Evolutionary conservation across 2,113 vertebrate species (phyloP).

Genomic region (Nothocercus julius): DNA sequence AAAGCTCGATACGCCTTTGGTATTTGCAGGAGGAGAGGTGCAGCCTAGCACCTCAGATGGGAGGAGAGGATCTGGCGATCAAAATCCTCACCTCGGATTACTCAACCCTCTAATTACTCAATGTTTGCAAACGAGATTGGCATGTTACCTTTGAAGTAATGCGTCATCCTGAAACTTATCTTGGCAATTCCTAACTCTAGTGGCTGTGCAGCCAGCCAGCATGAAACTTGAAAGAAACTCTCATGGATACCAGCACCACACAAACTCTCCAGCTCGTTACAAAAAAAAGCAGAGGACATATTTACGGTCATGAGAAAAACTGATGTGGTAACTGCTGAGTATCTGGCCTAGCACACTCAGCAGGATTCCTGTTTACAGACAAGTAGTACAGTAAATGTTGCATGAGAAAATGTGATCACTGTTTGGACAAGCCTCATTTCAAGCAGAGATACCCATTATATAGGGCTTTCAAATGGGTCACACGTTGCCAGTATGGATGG

Average conservation of each 20-base stretch:
- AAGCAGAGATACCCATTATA: neutral
- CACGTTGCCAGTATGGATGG: neutral
- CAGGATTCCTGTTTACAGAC: constrained; percentile 6
- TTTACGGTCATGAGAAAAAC: neutral
- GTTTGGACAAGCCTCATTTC: neutral
- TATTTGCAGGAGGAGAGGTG: neutral
- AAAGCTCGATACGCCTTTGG: neutral
- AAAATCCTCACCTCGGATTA: neutral
- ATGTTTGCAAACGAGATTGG: constrained; percentile 44
- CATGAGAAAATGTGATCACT: neutral
- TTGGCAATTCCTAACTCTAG: constrained; percentile 36
- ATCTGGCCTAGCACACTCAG: constrained; percentile 10
- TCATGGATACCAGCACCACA: neutral
- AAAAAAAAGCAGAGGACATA: neutral
- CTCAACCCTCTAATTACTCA: constrained; percentile 24
- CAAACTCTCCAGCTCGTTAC: neutral
- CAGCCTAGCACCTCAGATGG: neutral
- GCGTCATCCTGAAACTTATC: constrained; percentile 54
- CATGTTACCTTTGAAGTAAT: constrained; percentile 48
- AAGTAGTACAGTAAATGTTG: neutral
- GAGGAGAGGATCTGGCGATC: neutral
- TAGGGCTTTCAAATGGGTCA: neutral
- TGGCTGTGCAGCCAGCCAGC: constrained; percentile 10
- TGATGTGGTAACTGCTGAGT: neutral
- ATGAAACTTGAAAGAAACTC: constrained; percentile 37